These are phyloP conservation scores for Lithobates sylvaticus DNA, from an alignment of 2,797 vertebrate genomes.

Conservation along the genomic window DNA sequence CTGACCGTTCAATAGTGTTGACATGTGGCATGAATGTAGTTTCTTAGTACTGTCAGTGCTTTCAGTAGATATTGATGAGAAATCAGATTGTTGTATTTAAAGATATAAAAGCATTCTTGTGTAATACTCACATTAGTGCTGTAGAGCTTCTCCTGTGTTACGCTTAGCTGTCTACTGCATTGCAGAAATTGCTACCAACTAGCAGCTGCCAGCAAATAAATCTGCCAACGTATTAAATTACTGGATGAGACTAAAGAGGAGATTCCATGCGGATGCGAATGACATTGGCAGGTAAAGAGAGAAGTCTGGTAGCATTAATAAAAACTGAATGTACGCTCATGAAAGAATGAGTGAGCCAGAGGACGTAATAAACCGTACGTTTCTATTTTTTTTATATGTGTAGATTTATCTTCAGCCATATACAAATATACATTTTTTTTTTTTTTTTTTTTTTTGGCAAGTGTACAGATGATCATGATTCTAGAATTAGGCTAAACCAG, in stretches of 20 bases:
- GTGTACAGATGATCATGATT: too few species aligned
- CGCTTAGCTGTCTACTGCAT: conserved; percentile 50
- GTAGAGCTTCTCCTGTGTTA: background rate
- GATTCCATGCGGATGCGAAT: conserved; percentile 50
- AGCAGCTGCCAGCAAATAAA: conserved; percentile 55
- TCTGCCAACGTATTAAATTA: conserved; percentile 56
- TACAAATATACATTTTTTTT: background rate
- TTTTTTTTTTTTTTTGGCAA: too few species aligned
- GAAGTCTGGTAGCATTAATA: conserved; percentile 7
- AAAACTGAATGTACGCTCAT: background rate
- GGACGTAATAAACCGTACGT: background rate
- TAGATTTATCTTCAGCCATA: background rate
- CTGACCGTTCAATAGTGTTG: background rate
- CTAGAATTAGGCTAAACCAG: too few species aligned
- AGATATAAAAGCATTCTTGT: conserved; percentile 47
- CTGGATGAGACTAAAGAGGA: conserved; percentile 50
- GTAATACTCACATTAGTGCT: conserved; percentile 7
- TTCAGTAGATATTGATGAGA: background rate
- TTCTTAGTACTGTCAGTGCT: background rate
- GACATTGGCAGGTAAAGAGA: conserved; percentile 52
- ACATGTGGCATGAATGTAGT: background rate
- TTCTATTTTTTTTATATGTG: too few species aligned
- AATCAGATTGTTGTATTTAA: background rate
- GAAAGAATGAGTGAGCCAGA: background rate
- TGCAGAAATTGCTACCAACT: conserved; percentile 55